Evolutionary conservation across 2,888 invertebrate genomes (phyloP).

Genomic region (Ophraella communa): DNA sequence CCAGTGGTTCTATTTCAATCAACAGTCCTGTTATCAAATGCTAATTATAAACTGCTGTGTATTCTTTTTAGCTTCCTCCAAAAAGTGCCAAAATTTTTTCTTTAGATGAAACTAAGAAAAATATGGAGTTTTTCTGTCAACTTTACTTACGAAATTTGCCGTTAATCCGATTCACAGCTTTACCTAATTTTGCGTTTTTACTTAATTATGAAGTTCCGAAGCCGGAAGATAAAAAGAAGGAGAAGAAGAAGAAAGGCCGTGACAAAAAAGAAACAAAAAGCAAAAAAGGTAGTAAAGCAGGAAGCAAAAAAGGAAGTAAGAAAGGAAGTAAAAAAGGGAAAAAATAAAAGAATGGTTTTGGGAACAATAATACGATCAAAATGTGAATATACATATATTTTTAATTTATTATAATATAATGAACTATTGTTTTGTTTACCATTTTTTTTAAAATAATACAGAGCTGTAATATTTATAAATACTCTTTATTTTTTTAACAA

Average conservation of each 20-base stretch:
- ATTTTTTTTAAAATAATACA: too few species aligned
- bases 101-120: conserved; percentile 48
- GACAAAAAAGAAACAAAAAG: conserved; percentile 39
- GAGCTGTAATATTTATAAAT: too few species aligned
- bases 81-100: conserved; percentile 51
- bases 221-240: conserved; percentile 37
- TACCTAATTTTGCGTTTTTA: conserved; percentile 55
- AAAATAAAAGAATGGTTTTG: too few species aligned
- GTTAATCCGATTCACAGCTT: conserved; percentile 51
- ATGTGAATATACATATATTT: too few species aligned
- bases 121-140: conserved; percentile 53
- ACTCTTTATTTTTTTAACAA: too few species aligned
- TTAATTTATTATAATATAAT: too few species aligned
- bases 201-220: conserved; percentile 47
- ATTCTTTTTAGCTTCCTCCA: conserved; percentile 52
- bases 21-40: too few species aligned
- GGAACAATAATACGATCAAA: too few species aligned
- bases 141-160: conserved; percentile 56
- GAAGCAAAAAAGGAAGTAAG: conserved; percentile 39
- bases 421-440: too few species aligned
- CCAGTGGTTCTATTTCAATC: too few species aligned
- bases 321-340: conserved; percentile 27
- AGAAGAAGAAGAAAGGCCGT: conserved; percentile 7
- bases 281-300: conserved; percentile 38
- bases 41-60: not conserved